Evolutionary conservation across 2,888 invertebrate genomes (phyloP), one percentile per base, ranked within the genome.

Genomic region (Ectobius pallidus): DNA sequence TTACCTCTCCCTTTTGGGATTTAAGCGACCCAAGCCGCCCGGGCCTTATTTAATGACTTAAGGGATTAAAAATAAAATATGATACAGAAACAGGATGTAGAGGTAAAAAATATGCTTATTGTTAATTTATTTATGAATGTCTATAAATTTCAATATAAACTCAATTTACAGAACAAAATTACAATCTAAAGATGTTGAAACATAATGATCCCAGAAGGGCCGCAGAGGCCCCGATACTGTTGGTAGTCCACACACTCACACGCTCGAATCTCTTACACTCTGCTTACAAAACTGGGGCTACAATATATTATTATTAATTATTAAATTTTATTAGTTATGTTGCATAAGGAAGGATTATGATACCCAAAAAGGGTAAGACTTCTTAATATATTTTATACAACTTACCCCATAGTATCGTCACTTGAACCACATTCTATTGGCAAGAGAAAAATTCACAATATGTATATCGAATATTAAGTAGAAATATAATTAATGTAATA

Each of bases 341-440:
- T 46, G 22, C 22, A 27, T 65, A 65, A 44, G 65, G 65, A 65
- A 65, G 65, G 65, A 65, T 65, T 65, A 65, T 25, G 46, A 16
- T 18, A 22, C 65, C 46, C 42, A 65, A 65, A 65, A 65, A 0
- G 65, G 65, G 65, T n/a, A 16, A 27, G 22, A n/a, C 25, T 34
- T 34, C 11, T 34, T 34, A 7, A 34, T 34, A 7, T 34, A 34
- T 34, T 34, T 42, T 46, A 42, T 65, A 27, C 42, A 65, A 65
- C 27, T 25, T 65, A 16, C n/a, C 44, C 46, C 65, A 11, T 30
- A 32, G 4, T 44, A 22, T 65, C 44, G 20, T 39, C 42, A 44
- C 44, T 65, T 44, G 65, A 27, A 65, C 27, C 65, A 44, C n/a
- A 32, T 44, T 22, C 46, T 65, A 46, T 44, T 27, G 44, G 65